phyloP scores from a whole-genome alignment of 1,140 invertebrate species.

The Diplogasteroides magnus region DNA sequence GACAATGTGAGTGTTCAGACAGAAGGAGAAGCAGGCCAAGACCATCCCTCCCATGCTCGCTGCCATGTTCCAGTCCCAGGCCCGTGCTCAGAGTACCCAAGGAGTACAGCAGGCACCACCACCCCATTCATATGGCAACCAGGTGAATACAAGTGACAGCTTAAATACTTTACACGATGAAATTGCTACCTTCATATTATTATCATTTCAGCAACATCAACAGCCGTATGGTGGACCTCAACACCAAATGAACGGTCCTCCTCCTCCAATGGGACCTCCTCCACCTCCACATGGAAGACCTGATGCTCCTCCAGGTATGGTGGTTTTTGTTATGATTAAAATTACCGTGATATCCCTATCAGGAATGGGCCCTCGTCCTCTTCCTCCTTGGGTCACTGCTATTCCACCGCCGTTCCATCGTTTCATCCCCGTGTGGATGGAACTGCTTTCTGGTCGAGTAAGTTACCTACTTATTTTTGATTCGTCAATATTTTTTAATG shows the following conservation, averaged over 20 bases:
- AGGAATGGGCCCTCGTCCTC: not conserved
- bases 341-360: not conserved
- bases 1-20: not conserved
- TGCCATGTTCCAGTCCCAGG: not conserved
- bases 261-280: not conserved
- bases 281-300: not conserved
- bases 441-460: constrained; percentile 3
- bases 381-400: not conserved
- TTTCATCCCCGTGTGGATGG: not conserved
- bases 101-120: too few species aligned
- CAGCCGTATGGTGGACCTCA: not conserved
- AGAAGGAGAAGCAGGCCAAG: not conserved
- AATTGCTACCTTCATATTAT: too few species aligned
- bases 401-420: constrained; percentile 1
- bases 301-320: too few species aligned
- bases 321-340: too few species aligned
- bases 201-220: not conserved
- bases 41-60: not conserved
- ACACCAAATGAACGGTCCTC: constrained; percentile 1
- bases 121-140: too few species aligned
- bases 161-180: too few species aligned
- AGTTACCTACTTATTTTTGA: constrained; percentile 2
- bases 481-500: constrained; percentile 7
- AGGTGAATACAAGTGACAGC: too few species aligned
- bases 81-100: too few species aligned